Conservation (phyloP, 2,113 vertebrate species). For the Chiloscyllium plagiosum region DNA sequence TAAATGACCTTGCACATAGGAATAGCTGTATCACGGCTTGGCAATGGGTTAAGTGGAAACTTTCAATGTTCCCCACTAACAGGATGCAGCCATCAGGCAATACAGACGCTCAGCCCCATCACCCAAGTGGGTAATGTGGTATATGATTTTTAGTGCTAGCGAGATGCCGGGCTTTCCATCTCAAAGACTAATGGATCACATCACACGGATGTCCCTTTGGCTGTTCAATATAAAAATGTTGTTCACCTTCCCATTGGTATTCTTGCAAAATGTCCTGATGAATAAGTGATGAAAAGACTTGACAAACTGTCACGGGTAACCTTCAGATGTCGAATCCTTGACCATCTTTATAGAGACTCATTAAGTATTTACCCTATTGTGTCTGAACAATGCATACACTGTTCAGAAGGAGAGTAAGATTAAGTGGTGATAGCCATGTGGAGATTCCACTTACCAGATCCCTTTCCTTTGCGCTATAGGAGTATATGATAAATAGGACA, state of each 20-base stretch:
- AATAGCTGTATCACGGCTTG: background rate
- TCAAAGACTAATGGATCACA: no score
- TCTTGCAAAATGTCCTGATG: no score
- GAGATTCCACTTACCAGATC: slow-evolving; percentile 60
- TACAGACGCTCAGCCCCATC: no score
- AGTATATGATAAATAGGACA: slow-evolving; percentile 72
- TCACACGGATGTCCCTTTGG: no score
- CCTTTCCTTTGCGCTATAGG: slow-evolving; percentile 59
- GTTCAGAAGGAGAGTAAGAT: background rate
- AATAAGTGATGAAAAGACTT: no score
- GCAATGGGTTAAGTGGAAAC: background rate
- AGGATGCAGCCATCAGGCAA: no score
- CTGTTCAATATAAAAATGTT: no score
- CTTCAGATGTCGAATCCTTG: background rate
- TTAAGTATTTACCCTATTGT: background rate
- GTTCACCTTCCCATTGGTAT: no score
- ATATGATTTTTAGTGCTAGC: no score
- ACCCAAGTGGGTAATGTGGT: no score
- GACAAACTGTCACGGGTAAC: no score
- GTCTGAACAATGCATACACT: background rate
- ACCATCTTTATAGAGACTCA: background rate
- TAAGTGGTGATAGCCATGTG: background rate
- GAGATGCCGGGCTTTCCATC: no score
- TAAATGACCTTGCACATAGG: background rate
- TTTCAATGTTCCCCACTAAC: background rate